phyloP scores from a whole-genome alignment of 2,113 vertebrate genomes.

The Pseudorhombus dupliciocellatus region DNA sequence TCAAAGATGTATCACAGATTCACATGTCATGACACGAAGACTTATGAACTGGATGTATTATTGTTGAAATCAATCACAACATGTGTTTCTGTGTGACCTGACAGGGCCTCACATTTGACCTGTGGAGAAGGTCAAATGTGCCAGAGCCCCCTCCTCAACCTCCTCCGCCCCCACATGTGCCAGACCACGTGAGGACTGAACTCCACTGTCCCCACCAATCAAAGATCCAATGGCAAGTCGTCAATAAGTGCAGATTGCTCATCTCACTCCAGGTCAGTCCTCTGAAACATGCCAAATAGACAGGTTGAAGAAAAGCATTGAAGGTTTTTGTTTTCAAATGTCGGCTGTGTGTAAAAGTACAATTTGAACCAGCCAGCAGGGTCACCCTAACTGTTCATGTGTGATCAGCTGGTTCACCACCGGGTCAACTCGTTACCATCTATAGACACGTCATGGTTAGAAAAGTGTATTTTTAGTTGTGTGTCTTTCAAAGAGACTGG shows the following conservation, averaged over 20 bases:
- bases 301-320: not conserved
- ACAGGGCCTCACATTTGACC: not conserved
- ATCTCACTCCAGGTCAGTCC: not conserved
- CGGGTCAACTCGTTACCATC: not conserved
- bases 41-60: too few relatives aligned
- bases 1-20: too few relatives aligned
- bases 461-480: not conserved
- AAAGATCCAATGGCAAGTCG: constrained; percentile 13
- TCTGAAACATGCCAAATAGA: not conserved
- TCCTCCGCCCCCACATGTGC: not conserved
- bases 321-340: not conserved
- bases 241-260: not conserved
- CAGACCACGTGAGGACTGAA: not conserved
- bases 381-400: not conserved
- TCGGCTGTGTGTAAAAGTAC: not conserved
- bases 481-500: not conserved
- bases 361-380: not conserved
- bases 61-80: too few relatives aligned
- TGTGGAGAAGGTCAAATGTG: too few relatives aligned
- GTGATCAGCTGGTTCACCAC: not conserved
- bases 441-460: not conserved
- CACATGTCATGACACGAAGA: too few relatives aligned
- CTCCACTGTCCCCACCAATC: not conserved
- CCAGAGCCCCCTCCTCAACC: too few relatives aligned
- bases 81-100: too few relatives aligned